Conservation (phyloP, 2,113 vertebrate species). For the Cricetomys ansorgei region DNA sequence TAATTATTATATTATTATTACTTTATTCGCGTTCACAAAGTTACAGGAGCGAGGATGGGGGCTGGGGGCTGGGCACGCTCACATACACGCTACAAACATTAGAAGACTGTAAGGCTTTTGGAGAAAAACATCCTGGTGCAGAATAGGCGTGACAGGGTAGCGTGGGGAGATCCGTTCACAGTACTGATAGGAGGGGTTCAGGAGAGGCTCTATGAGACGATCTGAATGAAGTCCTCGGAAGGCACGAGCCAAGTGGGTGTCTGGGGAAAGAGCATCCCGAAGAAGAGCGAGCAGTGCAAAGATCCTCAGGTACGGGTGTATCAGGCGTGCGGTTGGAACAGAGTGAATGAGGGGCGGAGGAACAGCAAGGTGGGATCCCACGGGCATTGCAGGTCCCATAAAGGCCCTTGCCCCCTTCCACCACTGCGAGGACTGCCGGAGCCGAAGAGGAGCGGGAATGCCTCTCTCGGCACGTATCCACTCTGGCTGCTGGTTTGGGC, state of each 20-base stretch:
- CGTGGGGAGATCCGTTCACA: background rate
- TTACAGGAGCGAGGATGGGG: background rate
- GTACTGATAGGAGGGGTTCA: background rate
- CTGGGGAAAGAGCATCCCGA: background rate
- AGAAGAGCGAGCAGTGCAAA: background rate
- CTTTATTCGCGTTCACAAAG: background rate
- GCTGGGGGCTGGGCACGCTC: too few species aligned
- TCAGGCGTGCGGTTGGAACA: background rate
- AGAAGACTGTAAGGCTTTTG: background rate
- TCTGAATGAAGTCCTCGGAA: background rate
- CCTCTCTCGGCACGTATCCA: background rate
- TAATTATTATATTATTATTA: too few species aligned
- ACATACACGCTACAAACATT: background rate
- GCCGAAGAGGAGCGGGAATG: background rate
- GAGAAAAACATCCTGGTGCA: background rate
- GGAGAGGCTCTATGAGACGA: background rate
- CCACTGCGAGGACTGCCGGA: background rate
- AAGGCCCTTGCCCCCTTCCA: background rate
- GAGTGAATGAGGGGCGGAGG: background rate
- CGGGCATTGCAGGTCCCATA: background rate
- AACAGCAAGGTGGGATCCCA: background rate
- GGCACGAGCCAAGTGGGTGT: background rate
- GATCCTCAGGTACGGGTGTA: background rate
- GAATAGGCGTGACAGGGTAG: background rate
- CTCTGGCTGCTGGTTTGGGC: background rate